Percentiles rank a stretch among this genome's conserved stretches.
These are phyloP conservation scores for Tetraneura akinire DNA, from an alignment of 1,140 invertebrate genomes.

Conservation along the genomic window DNA sequence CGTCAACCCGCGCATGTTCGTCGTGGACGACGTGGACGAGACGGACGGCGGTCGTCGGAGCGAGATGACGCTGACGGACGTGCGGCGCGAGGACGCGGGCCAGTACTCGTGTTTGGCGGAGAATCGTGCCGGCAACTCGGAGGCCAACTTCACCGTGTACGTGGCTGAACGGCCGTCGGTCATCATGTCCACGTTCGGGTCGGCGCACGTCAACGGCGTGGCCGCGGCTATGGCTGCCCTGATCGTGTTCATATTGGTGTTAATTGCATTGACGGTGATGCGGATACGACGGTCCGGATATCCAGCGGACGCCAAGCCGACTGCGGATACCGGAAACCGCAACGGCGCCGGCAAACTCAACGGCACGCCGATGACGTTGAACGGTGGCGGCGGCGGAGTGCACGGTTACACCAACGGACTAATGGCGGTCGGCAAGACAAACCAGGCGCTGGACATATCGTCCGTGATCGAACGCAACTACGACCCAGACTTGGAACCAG, in stretches of 20 bases:
- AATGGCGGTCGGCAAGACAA: constrained; percentile 19
- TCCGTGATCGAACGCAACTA: constrained; percentile 44
- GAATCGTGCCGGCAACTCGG: constrained; percentile 82
- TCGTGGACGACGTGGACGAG: constrained; percentile 75
- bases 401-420: not conserved
- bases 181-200: constrained; percentile 74
- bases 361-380: constrained; percentile 20
- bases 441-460: constrained; percentile 40
- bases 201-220: constrained; percentile 81
- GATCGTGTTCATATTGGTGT: constrained; percentile 75
- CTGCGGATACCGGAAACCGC: not conserved
- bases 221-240: constrained; percentile 78
- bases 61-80: constrained; percentile 79
- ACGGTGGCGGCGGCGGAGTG: not conserved
- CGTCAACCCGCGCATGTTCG: constrained; percentile 65
- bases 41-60: constrained; percentile 67
- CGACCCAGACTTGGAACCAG: constrained; percentile 32
- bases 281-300: constrained; percentile 35
- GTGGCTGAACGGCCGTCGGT: constrained; percentile 75
- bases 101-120: constrained; percentile 90
- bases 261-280: constrained; percentile 71
- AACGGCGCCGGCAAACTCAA: not conserved
- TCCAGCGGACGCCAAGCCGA: constrained; percentile 19
- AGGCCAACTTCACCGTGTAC: constrained; percentile 86
- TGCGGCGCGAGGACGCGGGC: constrained; percentile 82